phyloP scores from a whole-genome alignment of 2,113 vertebrate species.

The Picathartes gymnocephalus region DNA sequence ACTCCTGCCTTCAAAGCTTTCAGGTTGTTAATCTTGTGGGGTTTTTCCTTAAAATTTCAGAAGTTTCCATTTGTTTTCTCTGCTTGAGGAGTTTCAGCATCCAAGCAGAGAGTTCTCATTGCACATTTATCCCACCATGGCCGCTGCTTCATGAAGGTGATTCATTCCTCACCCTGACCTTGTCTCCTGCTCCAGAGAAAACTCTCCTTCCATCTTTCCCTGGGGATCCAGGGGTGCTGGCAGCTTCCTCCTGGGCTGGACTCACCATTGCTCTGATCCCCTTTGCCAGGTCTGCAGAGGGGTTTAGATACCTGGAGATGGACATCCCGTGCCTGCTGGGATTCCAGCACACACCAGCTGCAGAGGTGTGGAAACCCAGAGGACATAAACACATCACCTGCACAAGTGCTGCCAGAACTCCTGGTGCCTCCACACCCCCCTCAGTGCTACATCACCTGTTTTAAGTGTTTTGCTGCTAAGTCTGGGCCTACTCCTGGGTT shows the following conservation, averaged over 20 bases:
- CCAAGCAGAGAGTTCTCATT: not conserved
- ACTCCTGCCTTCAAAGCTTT: not conserved
- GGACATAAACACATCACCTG: not conserved
- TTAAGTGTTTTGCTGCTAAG: not conserved
- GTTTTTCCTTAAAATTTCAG: not conserved
- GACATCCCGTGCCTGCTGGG: not conserved
- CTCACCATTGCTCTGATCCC: rapidly evolving
- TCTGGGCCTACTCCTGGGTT: not conserved
- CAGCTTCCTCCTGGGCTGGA: not conserved
- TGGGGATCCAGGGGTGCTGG: not conserved
- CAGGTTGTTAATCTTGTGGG: not conserved
- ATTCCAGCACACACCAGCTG: not conserved
- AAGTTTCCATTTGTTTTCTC: not conserved
- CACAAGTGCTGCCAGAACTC: not conserved
- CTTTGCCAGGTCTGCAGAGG: not conserved
- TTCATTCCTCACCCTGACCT: not conserved
- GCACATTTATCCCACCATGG: rapidly evolving
- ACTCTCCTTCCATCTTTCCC: not conserved
- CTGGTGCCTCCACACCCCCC: not conserved
- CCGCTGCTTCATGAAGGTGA: not conserved
- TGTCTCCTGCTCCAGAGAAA: not conserved
- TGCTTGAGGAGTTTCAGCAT: not conserved
- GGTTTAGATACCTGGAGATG: not conserved
- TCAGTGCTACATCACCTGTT: not conserved
- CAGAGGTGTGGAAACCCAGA: not conserved